phyloP scores from a whole-genome alignment of 1,140 invertebrate species.

The Drosophila teissieri region DNA sequence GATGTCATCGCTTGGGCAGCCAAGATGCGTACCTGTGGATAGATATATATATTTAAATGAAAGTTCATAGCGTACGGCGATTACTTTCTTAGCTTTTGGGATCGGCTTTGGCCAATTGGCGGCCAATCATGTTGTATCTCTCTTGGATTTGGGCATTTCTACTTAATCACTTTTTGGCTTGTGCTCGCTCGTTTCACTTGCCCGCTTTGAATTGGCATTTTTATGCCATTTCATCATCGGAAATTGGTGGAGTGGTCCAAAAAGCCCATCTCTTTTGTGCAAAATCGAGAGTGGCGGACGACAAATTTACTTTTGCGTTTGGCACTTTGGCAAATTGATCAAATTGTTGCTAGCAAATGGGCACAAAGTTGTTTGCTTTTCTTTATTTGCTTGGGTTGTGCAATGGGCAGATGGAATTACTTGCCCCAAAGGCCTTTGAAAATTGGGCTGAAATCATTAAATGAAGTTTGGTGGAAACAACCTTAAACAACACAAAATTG shows the following conservation, averaged over 20 bases:
- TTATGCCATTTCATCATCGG: conserved; percentile 73
- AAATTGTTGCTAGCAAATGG: conserved; percentile 43
- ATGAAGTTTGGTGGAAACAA: conserved; percentile 13
- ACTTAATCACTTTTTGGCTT: conserved; percentile 31
- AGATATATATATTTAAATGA: conserved; percentile 48
- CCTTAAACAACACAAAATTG: conserved; percentile 28
- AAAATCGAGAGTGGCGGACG: conserved; percentile 42
- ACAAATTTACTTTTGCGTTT: conserved; percentile 39
- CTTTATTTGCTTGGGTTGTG: conserved; percentile 31
- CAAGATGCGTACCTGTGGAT: conserved; percentile 27
- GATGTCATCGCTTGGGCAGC: conserved; percentile 71
- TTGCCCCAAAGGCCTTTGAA: conserved; percentile 21
- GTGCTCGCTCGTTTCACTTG: conserved; percentile 32
- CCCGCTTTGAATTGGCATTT: conserved; percentile 41
- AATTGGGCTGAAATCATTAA: conserved; percentile 38
- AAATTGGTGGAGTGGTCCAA: conserved; percentile 49
- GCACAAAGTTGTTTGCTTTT: conserved; percentile 58
- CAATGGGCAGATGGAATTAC: conserved; percentile 24
- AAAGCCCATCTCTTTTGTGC: conserved; percentile 32
- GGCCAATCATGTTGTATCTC: conserved; percentile 31
- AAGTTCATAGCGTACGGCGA: conserved; percentile 46
- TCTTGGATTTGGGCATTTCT: conserved; percentile 44
- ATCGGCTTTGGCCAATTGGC: conserved; percentile 49
- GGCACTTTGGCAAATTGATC: conserved; percentile 41
- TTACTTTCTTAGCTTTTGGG: conserved; percentile 43